Percentiles rank a stretch among this genome's conserved stretches.
Conservation (phyloP, 2,113 vertebrate genomes). For the Lontra canadensis region DNA sequence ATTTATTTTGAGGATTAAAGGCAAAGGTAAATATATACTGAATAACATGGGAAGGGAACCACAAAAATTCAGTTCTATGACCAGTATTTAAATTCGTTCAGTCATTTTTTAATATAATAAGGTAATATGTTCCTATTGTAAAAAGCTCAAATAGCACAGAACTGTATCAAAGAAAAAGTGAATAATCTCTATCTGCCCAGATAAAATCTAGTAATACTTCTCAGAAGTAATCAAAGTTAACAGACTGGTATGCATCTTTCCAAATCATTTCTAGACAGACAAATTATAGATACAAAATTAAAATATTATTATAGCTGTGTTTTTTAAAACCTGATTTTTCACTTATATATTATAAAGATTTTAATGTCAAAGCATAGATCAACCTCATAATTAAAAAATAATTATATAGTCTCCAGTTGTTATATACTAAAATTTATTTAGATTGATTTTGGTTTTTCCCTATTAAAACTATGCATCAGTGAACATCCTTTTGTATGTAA, state of each 20-base stretch:
- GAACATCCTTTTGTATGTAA: background rate
- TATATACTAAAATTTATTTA: background rate
- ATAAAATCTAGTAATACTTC: slow-evolving; percentile 5
- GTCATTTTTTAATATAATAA: slow-evolving; percentile 6
- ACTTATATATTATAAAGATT: background rate
- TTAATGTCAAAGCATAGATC: slow-evolving; percentile 33
- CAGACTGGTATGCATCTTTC: background rate
- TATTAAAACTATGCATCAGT: background rate
- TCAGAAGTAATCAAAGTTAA: slow-evolving; percentile 38
- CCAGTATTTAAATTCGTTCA: background rate
- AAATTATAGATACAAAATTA: slow-evolving; percentile 15
- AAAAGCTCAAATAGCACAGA: slow-evolving; percentile 35
- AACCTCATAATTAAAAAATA: slow-evolving; percentile 24
- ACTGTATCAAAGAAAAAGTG: slow-evolving; percentile 26
- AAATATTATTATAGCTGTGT: background rate
- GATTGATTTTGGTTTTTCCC: background rate
- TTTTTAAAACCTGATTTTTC: slow-evolving; percentile 38
- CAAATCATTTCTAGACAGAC: slow-evolving; percentile 37
- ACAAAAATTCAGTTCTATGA: slow-evolving; percentile 10
- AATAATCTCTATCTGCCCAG: background rate
- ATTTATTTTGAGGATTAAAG: background rate
- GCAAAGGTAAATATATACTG: slow-evolving; percentile 4
- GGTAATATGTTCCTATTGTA: background rate
- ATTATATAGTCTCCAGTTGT: background rate
- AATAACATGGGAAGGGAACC: background rate